Percentiles rank a stretch among this genome's conserved stretches.
These are phyloP conservation scores for Calyptommatus sinebrachiatus DNA, from an alignment of 2,113 vertebrate species.

Conservation along the genomic window DNA sequence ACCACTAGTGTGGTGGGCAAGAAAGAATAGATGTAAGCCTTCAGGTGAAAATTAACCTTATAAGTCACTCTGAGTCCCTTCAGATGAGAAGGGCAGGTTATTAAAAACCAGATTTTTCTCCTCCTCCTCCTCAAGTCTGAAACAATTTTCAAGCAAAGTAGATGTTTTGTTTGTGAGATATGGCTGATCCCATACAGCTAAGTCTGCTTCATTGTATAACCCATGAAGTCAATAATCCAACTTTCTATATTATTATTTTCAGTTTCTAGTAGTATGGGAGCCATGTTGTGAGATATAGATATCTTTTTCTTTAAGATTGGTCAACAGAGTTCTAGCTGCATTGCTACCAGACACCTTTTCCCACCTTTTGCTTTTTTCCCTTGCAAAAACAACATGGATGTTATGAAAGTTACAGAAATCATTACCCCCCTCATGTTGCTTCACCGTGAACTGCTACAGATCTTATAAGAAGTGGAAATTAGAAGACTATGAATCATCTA, in stretches of 20 bases:
- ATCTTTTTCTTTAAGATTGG: background rate
- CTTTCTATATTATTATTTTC: background rate
- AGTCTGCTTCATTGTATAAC: background rate
- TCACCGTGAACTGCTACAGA: background rate
- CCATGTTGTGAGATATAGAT: background rate
- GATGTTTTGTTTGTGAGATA: no score
- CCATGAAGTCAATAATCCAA: background rate
- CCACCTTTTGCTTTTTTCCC: background rate
- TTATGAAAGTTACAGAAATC: background rate
- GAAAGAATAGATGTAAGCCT: no score
- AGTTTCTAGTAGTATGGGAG: background rate
- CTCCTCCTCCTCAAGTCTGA: no score
- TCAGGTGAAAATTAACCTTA: no score
- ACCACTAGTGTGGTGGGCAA: no score
- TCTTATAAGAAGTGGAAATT: background rate
- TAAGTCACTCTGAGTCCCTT: no score
- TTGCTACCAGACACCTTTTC: no score
- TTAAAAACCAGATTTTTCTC: no score
- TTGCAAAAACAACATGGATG: background rate
- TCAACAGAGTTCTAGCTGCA: background rate
- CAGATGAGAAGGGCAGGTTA: no score
- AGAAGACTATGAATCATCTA: no score
- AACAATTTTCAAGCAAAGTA: no score
- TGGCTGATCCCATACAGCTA: background rate
- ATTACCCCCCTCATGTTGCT: background rate